These are phyloP conservation scores for Syndactyla subalaris DNA, from an alignment of 2,797 vertebrate genomes.

Conservation along the genomic window DNA sequence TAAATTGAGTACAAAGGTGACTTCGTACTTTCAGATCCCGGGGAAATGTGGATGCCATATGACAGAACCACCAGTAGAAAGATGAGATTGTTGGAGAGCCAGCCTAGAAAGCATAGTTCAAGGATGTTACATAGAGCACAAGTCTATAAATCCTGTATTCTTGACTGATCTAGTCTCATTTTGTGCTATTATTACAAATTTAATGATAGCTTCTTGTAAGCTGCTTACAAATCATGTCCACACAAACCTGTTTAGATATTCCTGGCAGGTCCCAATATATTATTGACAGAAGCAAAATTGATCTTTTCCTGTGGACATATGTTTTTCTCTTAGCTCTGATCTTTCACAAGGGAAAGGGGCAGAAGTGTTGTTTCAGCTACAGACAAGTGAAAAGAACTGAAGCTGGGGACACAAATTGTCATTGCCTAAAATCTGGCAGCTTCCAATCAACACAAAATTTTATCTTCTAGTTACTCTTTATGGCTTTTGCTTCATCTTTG, in stretches of 20 bases:
- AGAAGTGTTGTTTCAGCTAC: background rate
- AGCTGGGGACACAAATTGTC: background rate
- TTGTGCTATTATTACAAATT: background rate
- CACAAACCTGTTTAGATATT: background rate
- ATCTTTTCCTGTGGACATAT: background rate
- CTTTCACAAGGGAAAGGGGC: background rate
- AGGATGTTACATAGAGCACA: background rate
- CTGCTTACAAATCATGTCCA: background rate
- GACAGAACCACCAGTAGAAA: background rate
- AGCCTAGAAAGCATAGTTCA: background rate
- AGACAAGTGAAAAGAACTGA: background rate
- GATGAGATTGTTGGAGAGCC: background rate
- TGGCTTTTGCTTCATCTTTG: background rate
- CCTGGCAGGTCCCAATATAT: background rate
- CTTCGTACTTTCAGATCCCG: background rate
- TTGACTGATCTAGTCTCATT: background rate
- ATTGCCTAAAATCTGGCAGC: background rate
- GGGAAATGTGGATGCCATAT: slow-evolving; percentile 8
- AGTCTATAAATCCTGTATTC: background rate
- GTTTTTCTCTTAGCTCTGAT: background rate
- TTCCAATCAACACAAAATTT: background rate
- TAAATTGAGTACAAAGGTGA: background rate
- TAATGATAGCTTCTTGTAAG: background rate
- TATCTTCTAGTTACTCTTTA: background rate
- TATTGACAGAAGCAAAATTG: background rate